Percentiles rank a stretch among this genome's conserved stretches.
Evolutionary conservation across 2,888 invertebrate species (phyloP).

Genomic region (Morinoia aosen): DNA sequence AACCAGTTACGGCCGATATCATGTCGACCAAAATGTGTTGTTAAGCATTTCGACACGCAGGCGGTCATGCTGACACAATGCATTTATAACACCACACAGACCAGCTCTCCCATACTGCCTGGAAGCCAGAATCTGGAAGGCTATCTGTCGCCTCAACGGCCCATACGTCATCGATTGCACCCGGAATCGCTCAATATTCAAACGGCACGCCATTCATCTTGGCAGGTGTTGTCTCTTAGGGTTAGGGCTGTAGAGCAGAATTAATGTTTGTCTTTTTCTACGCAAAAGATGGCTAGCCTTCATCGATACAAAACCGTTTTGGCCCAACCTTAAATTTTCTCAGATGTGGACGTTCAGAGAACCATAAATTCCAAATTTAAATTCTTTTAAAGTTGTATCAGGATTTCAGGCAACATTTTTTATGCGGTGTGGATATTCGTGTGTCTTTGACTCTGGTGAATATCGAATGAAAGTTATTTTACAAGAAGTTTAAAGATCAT

Average conservation of each 20-base stretch:
- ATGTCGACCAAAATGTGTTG: background rate
- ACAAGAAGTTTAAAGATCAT: background rate
- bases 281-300: background rate
- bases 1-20: background rate
- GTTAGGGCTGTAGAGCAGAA: background rate
- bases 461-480: background rate
- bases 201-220: conserved; percentile 29
- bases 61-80: background rate
- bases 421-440: background rate
- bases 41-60: background rate
- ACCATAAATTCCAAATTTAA: background rate
- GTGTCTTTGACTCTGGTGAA: no score
- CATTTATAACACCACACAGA: background rate
- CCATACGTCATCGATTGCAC: background rate
- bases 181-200: conserved; percentile 33
- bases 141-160: background rate
- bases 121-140: background rate
- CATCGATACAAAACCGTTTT: background rate
- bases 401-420: background rate
- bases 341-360: background rate
- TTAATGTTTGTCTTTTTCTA: background rate
- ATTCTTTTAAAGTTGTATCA: background rate
- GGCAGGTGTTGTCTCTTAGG: conserved; percentile 12
- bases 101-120: background rate
- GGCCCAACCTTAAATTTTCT: background rate